phyloP scores from a whole-genome alignment of 2,888 invertebrate species.

The Glyphotaelius pellucidus region DNA sequence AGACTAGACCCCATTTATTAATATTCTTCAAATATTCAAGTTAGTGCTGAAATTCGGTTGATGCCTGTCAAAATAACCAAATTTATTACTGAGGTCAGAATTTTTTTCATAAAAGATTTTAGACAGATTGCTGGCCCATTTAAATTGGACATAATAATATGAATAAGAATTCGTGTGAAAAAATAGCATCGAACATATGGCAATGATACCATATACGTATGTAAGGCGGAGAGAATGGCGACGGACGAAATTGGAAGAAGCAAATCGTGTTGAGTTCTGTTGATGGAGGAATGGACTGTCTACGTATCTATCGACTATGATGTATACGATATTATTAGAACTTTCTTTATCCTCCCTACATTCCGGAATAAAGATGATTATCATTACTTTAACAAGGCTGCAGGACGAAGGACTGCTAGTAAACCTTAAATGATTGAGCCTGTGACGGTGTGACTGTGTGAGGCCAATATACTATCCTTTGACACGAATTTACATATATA shows the following conservation, averaged over 20 bases:
- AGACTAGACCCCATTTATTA: background rate
- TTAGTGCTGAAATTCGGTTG: background rate
- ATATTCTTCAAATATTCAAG: background rate
- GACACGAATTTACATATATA: background rate
- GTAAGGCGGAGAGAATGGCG: constrained; percentile 20
- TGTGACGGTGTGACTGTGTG: too few species aligned
- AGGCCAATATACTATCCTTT: background rate
- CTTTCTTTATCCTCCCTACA: too few species aligned
- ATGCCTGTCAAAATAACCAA: background rate
- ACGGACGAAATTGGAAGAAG: constrained; percentile 22
- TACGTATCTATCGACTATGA: too few species aligned
- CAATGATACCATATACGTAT: constrained; percentile 45
- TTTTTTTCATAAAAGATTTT: background rate
- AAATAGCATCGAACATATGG: constrained; percentile 27
- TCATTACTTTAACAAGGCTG: too few species aligned
- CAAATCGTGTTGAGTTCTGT: background rate
- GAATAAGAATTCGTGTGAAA: constrained; percentile 6
- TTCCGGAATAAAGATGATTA: too few species aligned
- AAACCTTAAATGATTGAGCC: too few species aligned
- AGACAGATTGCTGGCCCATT: background rate
- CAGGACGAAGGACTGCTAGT: too few species aligned
- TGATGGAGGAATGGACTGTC: background rate
- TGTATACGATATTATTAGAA: too few species aligned
- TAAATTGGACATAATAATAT: constrained; percentile 16
- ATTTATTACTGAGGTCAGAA: background rate